Base-by-base conservation (phyloP, 2,113 vertebrate genomes). In the Corythaeola cristata region DNA sequence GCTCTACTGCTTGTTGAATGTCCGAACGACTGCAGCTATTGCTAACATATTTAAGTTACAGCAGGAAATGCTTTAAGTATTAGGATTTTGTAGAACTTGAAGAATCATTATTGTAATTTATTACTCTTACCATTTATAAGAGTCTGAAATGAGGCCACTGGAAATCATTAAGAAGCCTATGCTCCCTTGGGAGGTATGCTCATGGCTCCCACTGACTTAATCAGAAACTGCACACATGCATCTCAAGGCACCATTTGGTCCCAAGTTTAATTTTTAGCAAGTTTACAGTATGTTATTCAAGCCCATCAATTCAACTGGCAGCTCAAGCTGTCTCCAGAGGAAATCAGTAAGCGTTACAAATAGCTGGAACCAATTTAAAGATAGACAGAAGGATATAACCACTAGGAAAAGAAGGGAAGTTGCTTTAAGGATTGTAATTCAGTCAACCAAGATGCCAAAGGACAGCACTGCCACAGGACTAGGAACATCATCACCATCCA, bases 271-370 rank as follows among this genome's bases (percentile, higher is more conserved):
- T 91, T 95, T 97, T 95, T 85, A 92, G 69, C 74, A 91, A 92
- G 89, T 85, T 96, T 92, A 92, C 74, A 91, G 86, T 69, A 95
- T 0, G 3, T 93, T 97, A 93, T 79, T 94, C 81, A 82, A 96
- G 91, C 93, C n/a, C 74, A 94, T 95, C 97, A 89, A 92, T 87
- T 91, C 89, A 92, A 89, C 74, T 92, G 94, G 95, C 94, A 97
- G 94, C 95, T 94, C 90, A 93, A 96, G 91, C 86, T 96, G 94
- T 94, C 95, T 95, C 92, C 84, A 91, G 87, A 87, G 93, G 91
- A 85, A 94, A 82, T 55, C 49, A 94, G 86, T 60, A 92, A 97
- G 81, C 11, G 19, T 91, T 92, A 95, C 94, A 87, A 92, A 95
- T 79, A 95, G 86, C 76, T 89, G 74, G 73, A 89, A 76, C 32